Conservation (phyloP, 2,113 vertebrate genomes). For the Anolis carolinensis region DNA sequence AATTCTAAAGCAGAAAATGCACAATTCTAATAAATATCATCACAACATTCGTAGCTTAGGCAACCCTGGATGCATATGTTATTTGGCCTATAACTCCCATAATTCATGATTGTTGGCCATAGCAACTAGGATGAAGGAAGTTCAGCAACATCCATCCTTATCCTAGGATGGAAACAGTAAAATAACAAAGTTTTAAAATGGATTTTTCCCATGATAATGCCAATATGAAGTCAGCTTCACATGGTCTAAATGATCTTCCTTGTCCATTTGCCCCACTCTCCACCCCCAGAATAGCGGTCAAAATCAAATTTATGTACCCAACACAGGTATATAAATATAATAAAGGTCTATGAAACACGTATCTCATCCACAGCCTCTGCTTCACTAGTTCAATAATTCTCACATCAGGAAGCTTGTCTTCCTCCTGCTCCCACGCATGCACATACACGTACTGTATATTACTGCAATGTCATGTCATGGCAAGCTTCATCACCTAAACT, state of each 20-base stretch:
- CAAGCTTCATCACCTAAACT: not conserved
- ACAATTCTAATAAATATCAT: not conserved
- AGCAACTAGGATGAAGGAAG: too few species aligned
- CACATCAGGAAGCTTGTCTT: not conserved
- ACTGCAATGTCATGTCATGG: not conserved
- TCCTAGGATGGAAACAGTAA: not conserved
- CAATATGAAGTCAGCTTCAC: not conserved
- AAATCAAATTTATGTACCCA: not conserved
- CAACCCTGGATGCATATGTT: too few species aligned
- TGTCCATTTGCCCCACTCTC: not conserved
- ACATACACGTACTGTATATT: not conserved
- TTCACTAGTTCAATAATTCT: not conserved
- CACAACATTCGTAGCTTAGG: too few species aligned
- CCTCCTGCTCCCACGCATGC: not conserved
- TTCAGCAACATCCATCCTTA: not conserved
- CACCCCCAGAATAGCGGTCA: not conserved
- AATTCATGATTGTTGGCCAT: not conserved
- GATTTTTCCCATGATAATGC: not conserved
- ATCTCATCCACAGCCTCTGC: not conserved
- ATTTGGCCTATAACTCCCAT: not conserved
- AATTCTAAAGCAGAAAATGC: not conserved
- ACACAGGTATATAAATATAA: not conserved
- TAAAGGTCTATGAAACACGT: not conserved
- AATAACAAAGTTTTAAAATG: not conserved
- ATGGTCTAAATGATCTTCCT: not conserved